Percentiles rank a stretch among this genome's conserved stretches.
Evolutionary conservation across 2,113 vertebrate genomes (phyloP).

Genomic region (Piaya cayana): DNA sequence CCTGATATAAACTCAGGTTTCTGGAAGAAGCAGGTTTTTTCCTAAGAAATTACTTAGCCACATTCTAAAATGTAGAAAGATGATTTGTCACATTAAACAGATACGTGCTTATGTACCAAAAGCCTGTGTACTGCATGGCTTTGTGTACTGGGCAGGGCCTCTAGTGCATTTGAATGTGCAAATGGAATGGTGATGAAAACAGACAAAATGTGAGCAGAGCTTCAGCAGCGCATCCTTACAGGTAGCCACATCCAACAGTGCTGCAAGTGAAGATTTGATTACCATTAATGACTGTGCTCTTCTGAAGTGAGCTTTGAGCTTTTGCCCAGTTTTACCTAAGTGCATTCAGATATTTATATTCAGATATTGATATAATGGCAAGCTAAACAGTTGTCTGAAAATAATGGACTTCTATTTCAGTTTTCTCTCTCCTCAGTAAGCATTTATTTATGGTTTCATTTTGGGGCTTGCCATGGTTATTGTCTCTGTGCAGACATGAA

Average conservation of each 20-base stretch:
- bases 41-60: background rate
- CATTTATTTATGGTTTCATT: background rate
- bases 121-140: background rate
- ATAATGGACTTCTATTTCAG: slow-evolving; percentile 16
- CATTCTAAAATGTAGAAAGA: background rate
- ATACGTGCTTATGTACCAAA: background rate
- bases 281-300: background rate
- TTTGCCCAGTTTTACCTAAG: background rate
- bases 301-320: background rate
- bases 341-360: background rate
- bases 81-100: background rate
- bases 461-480: background rate
- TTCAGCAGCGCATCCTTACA: background rate
- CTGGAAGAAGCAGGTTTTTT: background rate
- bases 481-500: background rate
- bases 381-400: background rate
- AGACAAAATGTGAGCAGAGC: background rate
- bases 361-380: background rate
- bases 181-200: background rate
- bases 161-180: background rate
- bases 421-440: background rate
- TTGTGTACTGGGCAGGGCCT: background rate
- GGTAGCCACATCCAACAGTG: background rate
- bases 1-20: background rate
- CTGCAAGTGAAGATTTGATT: background rate